These are phyloP conservation scores for Cyrtorhinus lividipennis DNA, from an alignment of 1,140 invertebrate genomes.

Conservation along the genomic window DNA sequence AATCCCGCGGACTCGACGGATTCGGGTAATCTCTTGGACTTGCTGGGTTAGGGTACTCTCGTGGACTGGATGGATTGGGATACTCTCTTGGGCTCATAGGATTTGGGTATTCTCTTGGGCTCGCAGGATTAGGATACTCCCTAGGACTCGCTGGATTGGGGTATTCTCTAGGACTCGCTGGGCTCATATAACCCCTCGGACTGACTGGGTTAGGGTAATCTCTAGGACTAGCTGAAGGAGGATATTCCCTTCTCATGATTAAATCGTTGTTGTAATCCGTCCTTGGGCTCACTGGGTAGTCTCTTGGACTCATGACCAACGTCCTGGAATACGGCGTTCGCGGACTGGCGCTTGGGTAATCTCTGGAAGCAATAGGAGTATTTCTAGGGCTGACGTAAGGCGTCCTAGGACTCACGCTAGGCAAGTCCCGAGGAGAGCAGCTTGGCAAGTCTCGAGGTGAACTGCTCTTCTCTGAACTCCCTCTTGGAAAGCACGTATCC, in stretches of 20 bases:
- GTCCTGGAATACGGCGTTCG: neutral
- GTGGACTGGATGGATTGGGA: neutral
- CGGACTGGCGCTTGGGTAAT: conserved; percentile 11
- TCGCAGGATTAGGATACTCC: conserved; percentile 2
- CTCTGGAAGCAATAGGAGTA: conserved; percentile 9
- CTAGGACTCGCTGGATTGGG: conserved; percentile 1
- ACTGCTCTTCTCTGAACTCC: conserved; percentile 54
- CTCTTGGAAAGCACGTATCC: conserved; percentile 50
- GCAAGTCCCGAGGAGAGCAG: conserved; percentile 26
- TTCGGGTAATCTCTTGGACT: neutral
- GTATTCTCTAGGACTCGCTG: conserved; percentile 13
- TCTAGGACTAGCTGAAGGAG: conserved; percentile 13
- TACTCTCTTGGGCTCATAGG: conserved; percentile 4
- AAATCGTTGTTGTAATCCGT: conserved; percentile 7
- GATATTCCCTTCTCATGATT: conserved; percentile 4
- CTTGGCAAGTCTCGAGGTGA: conserved; percentile 26
- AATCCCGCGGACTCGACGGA: neutral
- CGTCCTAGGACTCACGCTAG: conserved; percentile 22
- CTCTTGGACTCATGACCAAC: conserved; percentile 2
- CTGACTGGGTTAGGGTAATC: conserved; percentile 8
- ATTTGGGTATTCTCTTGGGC: neutral
- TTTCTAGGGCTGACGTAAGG: conserved; percentile 24
- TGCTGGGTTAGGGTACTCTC: conserved; percentile 1
- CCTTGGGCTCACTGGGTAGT: neutral
- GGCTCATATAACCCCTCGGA: neutral